Base-by-base conservation (phyloP, 2,797 vertebrate genomes). In the Chromobotia macracanthus region DNA sequence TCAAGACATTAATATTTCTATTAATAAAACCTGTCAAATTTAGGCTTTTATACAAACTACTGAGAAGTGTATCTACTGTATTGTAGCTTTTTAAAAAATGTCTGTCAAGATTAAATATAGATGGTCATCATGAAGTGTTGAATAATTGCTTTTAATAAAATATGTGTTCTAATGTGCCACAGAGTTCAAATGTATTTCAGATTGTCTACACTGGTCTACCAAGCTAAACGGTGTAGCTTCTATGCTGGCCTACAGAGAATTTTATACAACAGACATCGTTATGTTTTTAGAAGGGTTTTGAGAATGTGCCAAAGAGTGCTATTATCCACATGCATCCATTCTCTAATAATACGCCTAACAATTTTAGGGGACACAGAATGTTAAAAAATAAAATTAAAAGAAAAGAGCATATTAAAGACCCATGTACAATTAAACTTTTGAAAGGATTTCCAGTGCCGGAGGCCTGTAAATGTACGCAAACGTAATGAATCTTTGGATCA, bases 271-370 rank as follows among this genome's bases (percentile, higher is more conserved):
- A 23, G 28, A 53, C 21, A 65, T 38, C 11, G 19, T 1, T 23
- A 13, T 78, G 18, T 69, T 82, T 28, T 55, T 72, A 56, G 21
- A 80, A 31, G 7, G 18, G 72, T 67, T 70, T 46, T 13, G 10
- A 15, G 23, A 53, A 60, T 55, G 21, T 16, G 65, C 53, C 60
- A 66, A 80, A 61, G 51, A 68, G 28, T 38, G 50, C 23, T 16
- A 50, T 61, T 60, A 58, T 28, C 1, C 46, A 48, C 1, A 21
- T 18, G 3, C n/a, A 69, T 50, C 10, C 48, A 15, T 10, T 44
- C 4, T 63, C n/a, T 0, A n/a, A n/a, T 56, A 16, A 46, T 35
- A 18, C n/a, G 3, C 15, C 21, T 41, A 71, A 70, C 15, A 38
- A 18, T 18, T 13, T 13, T 70, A 55, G 8, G 25, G 5, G 15